A percentile compares a stretch with the other conserved stretches of the same genome.
phyloP scores from a whole-genome alignment of 2,888 invertebrate genomes.

The Mamestra brassicae region DNA sequence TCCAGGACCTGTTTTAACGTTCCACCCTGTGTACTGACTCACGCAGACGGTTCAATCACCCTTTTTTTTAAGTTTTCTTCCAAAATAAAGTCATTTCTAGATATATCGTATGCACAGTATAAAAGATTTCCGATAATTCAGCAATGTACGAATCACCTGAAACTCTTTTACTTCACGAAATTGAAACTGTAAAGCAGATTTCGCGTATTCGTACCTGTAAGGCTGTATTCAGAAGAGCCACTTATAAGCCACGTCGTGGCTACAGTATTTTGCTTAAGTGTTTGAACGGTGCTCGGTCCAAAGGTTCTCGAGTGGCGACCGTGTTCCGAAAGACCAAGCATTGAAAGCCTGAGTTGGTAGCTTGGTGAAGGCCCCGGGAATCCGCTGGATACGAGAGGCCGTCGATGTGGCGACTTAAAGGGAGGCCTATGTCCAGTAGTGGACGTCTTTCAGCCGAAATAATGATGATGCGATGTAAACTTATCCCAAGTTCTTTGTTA shows the following conservation, averaged over 20 bases:
- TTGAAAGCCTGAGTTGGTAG: too few relatives aligned
- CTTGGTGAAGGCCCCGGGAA: too few relatives aligned
- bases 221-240: conserved; percentile 1
- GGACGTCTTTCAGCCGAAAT: too few relatives aligned
- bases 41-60: neutral
- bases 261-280: neutral
- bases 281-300: too few relatives aligned
- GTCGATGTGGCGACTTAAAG: too few relatives aligned
- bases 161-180: conserved; percentile 74
- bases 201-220: conserved; percentile 60
- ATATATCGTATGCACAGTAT: conserved; percentile 3
- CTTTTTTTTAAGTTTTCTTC: neutral
- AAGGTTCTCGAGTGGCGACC: too few relatives aligned
- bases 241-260: neutral
- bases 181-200: conserved; percentile 74
- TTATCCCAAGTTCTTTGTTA: too few relatives aligned
- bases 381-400: too few relatives aligned
- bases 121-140: conserved; percentile 18
- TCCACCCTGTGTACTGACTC: neutral
- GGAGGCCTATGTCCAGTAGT: too few relatives aligned
- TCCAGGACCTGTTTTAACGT: too few relatives aligned
- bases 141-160: conserved; percentile 22
- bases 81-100: neutral
- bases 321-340: too few relatives aligned
- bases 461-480: too few relatives aligned